These are phyloP conservation scores for Gambusia yucatana DNA, from an alignment of 2,797 vertebrate genomes.

Conservation along the genomic window DNA sequence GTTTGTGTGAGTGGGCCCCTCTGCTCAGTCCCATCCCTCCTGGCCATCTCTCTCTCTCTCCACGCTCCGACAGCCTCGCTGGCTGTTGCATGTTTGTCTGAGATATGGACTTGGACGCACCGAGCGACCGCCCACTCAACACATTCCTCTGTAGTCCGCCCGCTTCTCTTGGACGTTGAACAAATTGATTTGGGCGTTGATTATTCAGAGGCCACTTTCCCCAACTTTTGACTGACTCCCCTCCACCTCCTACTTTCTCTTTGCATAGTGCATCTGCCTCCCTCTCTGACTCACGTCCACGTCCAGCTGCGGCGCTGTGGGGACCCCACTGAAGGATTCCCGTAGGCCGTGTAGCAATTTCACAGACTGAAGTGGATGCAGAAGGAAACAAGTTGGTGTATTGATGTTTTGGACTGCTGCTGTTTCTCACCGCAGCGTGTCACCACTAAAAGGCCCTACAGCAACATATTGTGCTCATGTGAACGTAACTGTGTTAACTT, in stretches of 20 bases:
- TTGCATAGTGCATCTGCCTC: slow-evolving; percentile 23
- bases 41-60: slow-evolving; percentile 53
- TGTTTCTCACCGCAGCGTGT: slow-evolving; percentile 19
- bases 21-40: slow-evolving; percentile 49
- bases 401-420: slow-evolving; percentile 16
- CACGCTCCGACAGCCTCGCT: slow-evolving; percentile 44
- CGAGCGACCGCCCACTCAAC: slow-evolving; percentile 60
- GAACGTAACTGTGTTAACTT: slow-evolving; percentile 42
- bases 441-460: slow-evolving; percentile 19
- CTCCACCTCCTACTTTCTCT: slow-evolving; percentile 46
- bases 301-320: slow-evolving; percentile 50
- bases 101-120: slow-evolving; percentile 70
- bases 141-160: slow-evolving; percentile 68
- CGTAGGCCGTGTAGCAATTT: slow-evolving; percentile 48
- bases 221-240: slow-evolving; percentile 63
- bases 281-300: slow-evolving; percentile 41
- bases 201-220: slow-evolving; percentile 70
- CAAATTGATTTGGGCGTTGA: slow-evolving; percentile 73
- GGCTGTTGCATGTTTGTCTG: slow-evolving; percentile 68
- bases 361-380: slow-evolving; percentile 32
- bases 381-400: slow-evolving; percentile 33
- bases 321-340: slow-evolving; percentile 43
- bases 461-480: slow-evolving; percentile 15
- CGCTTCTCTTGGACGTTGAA: slow-evolving; percentile 65
- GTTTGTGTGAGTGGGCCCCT: slow-evolving; percentile 26